Conservation (phyloP, 1,140 invertebrate species). For the Penaeus vannamei region DNA sequence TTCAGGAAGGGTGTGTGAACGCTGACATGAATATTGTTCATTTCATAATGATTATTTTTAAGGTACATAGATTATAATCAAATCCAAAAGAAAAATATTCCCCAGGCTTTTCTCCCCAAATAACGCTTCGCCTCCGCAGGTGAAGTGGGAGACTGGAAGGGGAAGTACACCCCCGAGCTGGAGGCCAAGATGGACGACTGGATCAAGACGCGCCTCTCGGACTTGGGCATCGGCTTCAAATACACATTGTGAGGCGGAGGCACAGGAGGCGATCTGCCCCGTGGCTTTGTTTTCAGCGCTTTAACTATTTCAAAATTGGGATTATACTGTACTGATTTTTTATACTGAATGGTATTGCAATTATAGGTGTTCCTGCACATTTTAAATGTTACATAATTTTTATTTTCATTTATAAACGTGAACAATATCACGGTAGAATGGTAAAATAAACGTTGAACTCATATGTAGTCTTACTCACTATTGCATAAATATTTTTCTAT, state of each 20-base stretch:
- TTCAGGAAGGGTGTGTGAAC: slow-evolving; percentile 61
- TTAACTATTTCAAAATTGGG: no score
- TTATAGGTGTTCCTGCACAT: no score
- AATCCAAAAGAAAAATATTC: not conserved
- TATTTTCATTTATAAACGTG: no score
- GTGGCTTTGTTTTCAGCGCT: no score
- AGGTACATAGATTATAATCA: not conserved
- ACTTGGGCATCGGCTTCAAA: slow-evolving; percentile 52
- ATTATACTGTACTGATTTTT: no score
- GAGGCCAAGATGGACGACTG: slow-evolving; percentile 69
- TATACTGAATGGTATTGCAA: no score
- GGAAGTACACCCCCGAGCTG: slow-evolving; percentile 70
- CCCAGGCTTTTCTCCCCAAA: not conserved
- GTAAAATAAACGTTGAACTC: no score
- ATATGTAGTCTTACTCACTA: no score
- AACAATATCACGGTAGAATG: no score
- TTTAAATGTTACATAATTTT: no score
- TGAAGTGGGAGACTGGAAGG: slow-evolving; percentile 72
- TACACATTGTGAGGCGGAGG: slow-evolving; percentile 10
- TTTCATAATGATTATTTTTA: not conserved
- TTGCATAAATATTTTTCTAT: no score
- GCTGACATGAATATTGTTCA: not conserved
- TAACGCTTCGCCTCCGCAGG: slow-evolving; percentile 1
- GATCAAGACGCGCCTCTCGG: slow-evolving; percentile 67
- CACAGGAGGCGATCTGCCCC: no score